Evolutionary conservation across 2,888 invertebrate species (phyloP), one percentile per base, ranked within the genome.

Genomic region (Poecilus cupreus): DNA sequence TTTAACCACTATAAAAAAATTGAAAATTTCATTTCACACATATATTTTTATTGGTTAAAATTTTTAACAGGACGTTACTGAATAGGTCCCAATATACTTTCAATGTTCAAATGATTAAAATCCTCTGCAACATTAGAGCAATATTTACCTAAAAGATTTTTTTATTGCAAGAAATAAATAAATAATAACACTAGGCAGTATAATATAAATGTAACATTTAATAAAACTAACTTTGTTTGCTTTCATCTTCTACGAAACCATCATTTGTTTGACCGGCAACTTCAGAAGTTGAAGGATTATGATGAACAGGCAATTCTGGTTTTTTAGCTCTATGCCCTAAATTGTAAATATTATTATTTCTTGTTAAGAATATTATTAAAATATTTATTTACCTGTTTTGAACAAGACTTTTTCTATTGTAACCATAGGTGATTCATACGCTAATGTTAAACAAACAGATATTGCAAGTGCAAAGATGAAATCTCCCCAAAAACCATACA

Each of bases 361-460:
- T 43, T 43, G 10, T 43, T 43, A 3, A n/a, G 43, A 1, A 22
- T 54, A 20, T 22, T n/a, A n/a, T 22, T 57, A 22, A 22, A 22
- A 11, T 24, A 22, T 37, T 10, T 24, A 10, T 57, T 49, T 79
- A 68, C 70, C 80, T 43, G 24, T 60, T 75, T 20, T 32, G 32
- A 81, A 81, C n/a, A 81, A 6, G 6, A 74, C 46, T 84, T 89
- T 89, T 83, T 90, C 90, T 68, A 90, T 87, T 32, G 87, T 87
- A 77, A 89, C 82, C 82, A 89, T 87, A 3, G 90, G 90, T 0
- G 89, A 86, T 83, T 90, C 90, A 78, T 90, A 90, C 18, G 89
- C 88, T 79, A 90, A 82, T 10, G 88, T 88, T 64, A 88, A 88
- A 43, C 89, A 85, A 20, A 88, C 86, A 16, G 90, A 87, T 0